Evolutionary conservation across 2,888 invertebrate species (phyloP), one percentile per base, ranked within the genome.

Genomic region (Erebia aethiops): DNA sequence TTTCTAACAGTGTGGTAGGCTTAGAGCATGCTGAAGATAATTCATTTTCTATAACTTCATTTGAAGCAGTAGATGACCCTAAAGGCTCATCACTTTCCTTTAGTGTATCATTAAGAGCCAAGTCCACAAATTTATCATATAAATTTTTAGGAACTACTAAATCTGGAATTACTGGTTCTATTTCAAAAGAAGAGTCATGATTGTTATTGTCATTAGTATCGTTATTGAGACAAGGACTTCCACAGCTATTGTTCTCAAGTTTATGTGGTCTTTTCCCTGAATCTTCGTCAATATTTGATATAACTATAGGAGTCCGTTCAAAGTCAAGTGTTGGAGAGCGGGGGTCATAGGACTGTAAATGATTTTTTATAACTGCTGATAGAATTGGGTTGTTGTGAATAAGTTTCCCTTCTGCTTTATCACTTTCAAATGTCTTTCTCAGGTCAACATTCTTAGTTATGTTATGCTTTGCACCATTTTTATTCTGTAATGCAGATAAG

Each of bases 311-410:
- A n/a, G 95, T 95, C 69, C 95, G 87, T 72, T 93, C 91, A 85
- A 95, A 94, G 71, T 95, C 95, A 71, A 91, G 88, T 61, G 94
- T 91, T 35, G 95, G 95, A 1, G 95, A 95, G 52, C 95, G 89
- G 46, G 95, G 95, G 80, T 95, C 93, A 79, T 92, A 93, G 11
- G 90, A 91, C 71, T 92, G 91, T 61, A 93, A 82, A 76, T 93
- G 92, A 74, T 89, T 92, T 75, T 90, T 92, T 73, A 94, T 92
- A 61, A 93, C 90, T 68, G 93, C 92, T 56, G 92, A 90, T 9
- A 94, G 81, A 67, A 92, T 91, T 1, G 94, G 93, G 79, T 92
- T 93, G 71, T 92, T 91, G 62, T 88, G 90, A 73, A 91, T 87
- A 1, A 89, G 81, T 73, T 91, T 91, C 72, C 88, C 87, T 76